These are phyloP conservation scores for Oscheius sp. DNA, from an alignment of 2,888 invertebrate genomes.

Conservation along the genomic window DNA sequence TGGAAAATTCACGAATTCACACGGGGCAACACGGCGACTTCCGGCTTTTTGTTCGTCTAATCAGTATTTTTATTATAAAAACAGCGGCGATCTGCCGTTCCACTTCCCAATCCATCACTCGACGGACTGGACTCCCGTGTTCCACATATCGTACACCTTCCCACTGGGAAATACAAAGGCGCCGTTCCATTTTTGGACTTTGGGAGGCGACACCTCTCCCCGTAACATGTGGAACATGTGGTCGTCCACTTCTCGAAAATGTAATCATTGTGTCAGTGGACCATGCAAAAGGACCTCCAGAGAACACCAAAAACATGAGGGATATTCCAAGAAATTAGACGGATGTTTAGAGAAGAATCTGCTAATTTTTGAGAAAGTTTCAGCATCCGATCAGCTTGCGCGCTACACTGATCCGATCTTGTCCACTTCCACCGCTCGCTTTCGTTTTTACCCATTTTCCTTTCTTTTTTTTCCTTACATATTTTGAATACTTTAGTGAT, in stretches of 20 bases:
- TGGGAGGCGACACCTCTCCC: background rate
- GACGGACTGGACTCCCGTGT: conserved; percentile 8
- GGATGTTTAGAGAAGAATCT: background rate
- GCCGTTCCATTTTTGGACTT: no score
- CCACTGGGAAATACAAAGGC: no score
- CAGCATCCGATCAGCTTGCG: background rate
- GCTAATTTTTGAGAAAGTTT: background rate
- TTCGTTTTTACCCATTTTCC: background rate
- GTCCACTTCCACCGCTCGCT: conserved; percentile 1
- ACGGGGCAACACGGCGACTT: conserved; percentile 2
- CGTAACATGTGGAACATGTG: no score
- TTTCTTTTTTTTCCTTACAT: background rate
- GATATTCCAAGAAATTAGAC: background rate
- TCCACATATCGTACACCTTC: no score
- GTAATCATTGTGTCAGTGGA: no score
- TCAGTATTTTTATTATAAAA: background rate
- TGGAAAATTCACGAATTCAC: conserved; percentile 29
- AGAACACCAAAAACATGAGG: background rate
- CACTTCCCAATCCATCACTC: background rate
- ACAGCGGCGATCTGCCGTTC: background rate
- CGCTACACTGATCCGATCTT: conserved; percentile 11
- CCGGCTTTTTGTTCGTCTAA: background rate
- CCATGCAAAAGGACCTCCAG: background rate
- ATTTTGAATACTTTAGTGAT: background rate
- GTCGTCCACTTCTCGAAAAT: no score